Evolutionary conservation across 2,888 invertebrate genomes (phyloP).

Genomic region (Drosophila gaucha): DNA sequence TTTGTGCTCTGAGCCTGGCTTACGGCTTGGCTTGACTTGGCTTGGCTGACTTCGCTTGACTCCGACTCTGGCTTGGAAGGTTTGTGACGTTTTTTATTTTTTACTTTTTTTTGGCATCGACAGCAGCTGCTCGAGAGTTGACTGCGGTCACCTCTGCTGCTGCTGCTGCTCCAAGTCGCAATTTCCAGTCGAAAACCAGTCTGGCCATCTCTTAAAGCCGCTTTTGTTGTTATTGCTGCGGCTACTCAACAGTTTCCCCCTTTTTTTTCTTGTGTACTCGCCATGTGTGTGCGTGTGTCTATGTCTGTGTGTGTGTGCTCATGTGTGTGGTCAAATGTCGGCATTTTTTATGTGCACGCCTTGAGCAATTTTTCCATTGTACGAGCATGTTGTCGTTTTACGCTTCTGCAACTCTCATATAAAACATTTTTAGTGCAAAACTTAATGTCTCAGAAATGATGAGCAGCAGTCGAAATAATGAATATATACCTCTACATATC

Average conservation of each 20-base stretch:
- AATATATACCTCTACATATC: not conserved
- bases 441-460: constrained; percentile 76
- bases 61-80: constrained; percentile 30
- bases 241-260: constrained; percentile 53
- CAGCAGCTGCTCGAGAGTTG: constrained; percentile 54
- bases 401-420: constrained; percentile 49
- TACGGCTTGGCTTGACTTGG: not conserved
- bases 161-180: constrained; percentile 49
- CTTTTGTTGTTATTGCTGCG: constrained; percentile 20
- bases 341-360: constrained; percentile 71
- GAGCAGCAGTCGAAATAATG: constrained; percentile 15
- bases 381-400: constrained; percentile 39
- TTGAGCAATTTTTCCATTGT: constrained; percentile 74
- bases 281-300: constrained; percentile 13
- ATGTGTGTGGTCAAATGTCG: constrained; percentile 77
- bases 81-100: constrained; percentile 29
- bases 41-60: constrained; percentile 11
- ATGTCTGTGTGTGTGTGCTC: constrained; percentile 18
- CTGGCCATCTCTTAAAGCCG: constrained; percentile 70
- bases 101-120: constrained; percentile 33
- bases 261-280: constrained; percentile 30
- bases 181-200: constrained; percentile 74
- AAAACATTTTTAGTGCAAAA: constrained; percentile 41
- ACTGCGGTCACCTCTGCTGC: constrained; percentile 31
- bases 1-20: constrained; percentile 23